phyloP scores from a whole-genome alignment of 2,888 invertebrate genomes.

The Agrochola macilenta region DNA sequence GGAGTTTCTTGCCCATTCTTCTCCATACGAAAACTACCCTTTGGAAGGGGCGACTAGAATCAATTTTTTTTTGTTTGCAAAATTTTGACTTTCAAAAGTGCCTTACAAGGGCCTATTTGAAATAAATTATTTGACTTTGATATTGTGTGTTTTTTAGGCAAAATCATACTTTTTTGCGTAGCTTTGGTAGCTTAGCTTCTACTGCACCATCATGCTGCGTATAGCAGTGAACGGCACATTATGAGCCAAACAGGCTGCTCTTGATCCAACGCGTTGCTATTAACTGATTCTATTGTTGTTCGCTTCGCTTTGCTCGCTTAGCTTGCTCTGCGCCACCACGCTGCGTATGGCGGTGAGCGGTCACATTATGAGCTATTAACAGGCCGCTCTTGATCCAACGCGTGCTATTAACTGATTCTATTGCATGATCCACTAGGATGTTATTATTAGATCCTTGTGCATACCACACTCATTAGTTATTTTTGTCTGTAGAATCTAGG shows the following conservation, averaged over 20 bases:
- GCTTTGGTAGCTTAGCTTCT: conserved; percentile 38
- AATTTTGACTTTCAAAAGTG: too few species aligned
- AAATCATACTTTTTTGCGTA: background rate
- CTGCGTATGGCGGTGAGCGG: conserved; percentile 42
- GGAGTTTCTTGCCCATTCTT: too few species aligned
- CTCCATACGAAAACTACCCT: too few species aligned
- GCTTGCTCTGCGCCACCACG: conserved; percentile 25
- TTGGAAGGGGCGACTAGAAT: too few species aligned
- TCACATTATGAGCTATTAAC: conserved; percentile 64
- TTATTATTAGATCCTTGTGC: conserved; percentile 34
- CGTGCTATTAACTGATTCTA: conserved; percentile 40
- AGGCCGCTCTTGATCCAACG: conserved; percentile 48
- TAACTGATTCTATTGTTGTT: background rate
- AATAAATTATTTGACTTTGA: too few species aligned
- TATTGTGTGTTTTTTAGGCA: too few species aligned
- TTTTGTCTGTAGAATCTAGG: background rate
- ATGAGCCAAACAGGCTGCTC: conserved; percentile 53
- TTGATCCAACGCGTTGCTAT: conserved; percentile 33
- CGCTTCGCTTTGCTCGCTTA: conserved; percentile 18
- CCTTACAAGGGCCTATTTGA: too few species aligned
- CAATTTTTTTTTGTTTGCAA: too few species aligned
- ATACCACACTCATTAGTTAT: conserved; percentile 13
- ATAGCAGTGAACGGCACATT: conserved; percentile 54
- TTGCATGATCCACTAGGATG: conserved; percentile 50
- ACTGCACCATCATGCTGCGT: background rate